phyloP scores from a whole-genome alignment of 2,797 vertebrate genomes.

The Tolypeutes matacus region DNA sequence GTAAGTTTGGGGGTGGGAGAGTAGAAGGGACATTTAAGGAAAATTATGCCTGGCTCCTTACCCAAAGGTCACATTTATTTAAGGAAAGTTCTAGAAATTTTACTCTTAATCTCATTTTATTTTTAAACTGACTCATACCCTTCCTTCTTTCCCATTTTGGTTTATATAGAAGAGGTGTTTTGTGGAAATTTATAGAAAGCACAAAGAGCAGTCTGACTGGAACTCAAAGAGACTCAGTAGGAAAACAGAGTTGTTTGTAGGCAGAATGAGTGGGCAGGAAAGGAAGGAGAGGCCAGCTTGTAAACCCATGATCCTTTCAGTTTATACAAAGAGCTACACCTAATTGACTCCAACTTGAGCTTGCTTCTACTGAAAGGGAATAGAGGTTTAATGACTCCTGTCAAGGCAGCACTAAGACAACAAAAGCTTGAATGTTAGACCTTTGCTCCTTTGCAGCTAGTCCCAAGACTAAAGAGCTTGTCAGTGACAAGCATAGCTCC shows the following conservation, averaged over 20 bases:
- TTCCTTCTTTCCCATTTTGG: constrained; percentile 49
- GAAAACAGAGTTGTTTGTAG: constrained; percentile 51
- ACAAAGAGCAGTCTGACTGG: constrained; percentile 65
- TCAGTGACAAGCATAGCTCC: background rate
- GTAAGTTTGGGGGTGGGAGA: background rate
- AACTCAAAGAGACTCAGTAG: constrained; percentile 60
- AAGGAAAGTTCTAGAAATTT: constrained; percentile 67
- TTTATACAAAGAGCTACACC: constrained; percentile 28
- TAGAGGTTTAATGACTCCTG: background rate
- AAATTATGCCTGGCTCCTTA: constrained; percentile 29
- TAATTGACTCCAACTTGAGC: constrained; percentile 32
- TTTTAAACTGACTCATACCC: constrained; percentile 60
- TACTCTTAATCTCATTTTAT: constrained; percentile 42
- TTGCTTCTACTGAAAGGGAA: background rate
- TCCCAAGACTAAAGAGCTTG: background rate
- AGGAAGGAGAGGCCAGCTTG: background rate
- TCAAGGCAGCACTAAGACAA: background rate
- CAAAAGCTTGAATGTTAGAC: constrained; percentile 9
- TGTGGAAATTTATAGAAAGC: constrained; percentile 70
- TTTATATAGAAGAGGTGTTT: constrained; percentile 49
- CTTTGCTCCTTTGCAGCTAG: background rate
- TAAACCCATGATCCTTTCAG: constrained; percentile 37
- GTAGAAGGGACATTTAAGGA: background rate
- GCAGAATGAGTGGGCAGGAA: constrained; percentile 27
- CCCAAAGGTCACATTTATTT: constrained; percentile 46